These are phyloP conservation scores for Silurus asotus DNA, from an alignment of 2,113 vertebrate genomes.

Conservation along the genomic window DNA sequence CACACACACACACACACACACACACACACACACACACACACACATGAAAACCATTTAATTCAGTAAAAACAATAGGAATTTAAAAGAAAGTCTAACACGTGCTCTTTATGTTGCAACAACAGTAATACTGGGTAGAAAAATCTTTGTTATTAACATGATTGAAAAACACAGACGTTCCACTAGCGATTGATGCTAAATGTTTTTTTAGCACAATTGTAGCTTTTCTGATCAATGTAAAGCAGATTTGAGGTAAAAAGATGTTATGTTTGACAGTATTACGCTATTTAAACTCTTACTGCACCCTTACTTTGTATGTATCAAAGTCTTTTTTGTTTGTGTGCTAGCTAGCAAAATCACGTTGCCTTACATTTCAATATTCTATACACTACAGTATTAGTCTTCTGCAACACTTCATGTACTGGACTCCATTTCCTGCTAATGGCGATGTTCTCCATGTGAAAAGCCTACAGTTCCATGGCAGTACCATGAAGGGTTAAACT, in stretches of 20 bases:
- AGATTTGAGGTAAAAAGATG: not conserved
- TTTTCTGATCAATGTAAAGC: not conserved
- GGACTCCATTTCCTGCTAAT: too few relatives aligned
- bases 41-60: not conserved
- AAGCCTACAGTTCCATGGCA: too few relatives aligned
- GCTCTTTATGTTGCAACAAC: not conserved
- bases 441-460: too few relatives aligned
- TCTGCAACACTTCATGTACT: too few relatives aligned
- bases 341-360: constrained; percentile 15
- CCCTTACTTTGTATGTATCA: not conserved
- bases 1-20: not conserved
- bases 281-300: not conserved
- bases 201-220: not conserved
- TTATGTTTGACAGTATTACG: not conserved
- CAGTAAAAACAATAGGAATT: not conserved
- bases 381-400: not conserved
- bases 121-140: not conserved
- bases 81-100: not conserved
- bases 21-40: not conserved
- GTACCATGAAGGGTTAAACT: too few relatives aligned
- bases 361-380: not conserved
- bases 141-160: not conserved
- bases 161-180: not conserved
- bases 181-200: not conserved
- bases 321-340: not conserved